phyloP scores from a whole-genome alignment of 2,797 vertebrate species.

The Xerus rutilus region DNA sequence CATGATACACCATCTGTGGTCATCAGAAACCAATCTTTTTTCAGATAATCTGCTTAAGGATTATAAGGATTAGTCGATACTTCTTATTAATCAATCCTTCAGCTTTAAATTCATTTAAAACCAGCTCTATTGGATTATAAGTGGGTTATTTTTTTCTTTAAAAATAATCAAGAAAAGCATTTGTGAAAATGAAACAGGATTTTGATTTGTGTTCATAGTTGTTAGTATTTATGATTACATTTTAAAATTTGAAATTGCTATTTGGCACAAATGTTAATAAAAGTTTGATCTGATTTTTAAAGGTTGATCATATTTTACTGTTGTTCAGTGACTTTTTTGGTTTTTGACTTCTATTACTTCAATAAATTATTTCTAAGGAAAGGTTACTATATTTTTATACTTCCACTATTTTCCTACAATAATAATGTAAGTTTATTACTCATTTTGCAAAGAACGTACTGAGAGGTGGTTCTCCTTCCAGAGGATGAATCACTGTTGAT shows the following conservation, averaged over 20 bases:
- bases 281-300: constrained; percentile 61
- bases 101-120: constrained; percentile 67
- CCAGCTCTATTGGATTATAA: not conserved
- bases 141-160: constrained; percentile 42
- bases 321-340: not conserved
- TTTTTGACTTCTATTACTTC: constrained; percentile 28
- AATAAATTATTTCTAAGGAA: constrained; percentile 64
- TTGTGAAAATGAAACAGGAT: constrained; percentile 56
- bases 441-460: not conserved
- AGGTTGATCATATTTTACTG: constrained; percentile 58
- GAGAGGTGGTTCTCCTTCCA: constrained; percentile 14
- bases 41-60: constrained; percentile 73
- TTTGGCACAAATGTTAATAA: constrained; percentile 68
- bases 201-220: constrained; percentile 52
- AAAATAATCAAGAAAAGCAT: constrained; percentile 22
- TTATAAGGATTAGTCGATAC: constrained; percentile 68
- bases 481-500: not conserved
- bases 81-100: constrained; percentile 71
- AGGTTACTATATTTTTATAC: constrained; percentile 15
- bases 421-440: constrained; percentile 36
- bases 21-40: constrained; percentile 70
- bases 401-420: not conserved
- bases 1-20: not conserved
- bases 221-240: constrained; percentile 54
- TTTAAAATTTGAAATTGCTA: constrained; percentile 65